phyloP scores from a whole-genome alignment of 2,797 vertebrate species.

The Myotis pilosus region DNA sequence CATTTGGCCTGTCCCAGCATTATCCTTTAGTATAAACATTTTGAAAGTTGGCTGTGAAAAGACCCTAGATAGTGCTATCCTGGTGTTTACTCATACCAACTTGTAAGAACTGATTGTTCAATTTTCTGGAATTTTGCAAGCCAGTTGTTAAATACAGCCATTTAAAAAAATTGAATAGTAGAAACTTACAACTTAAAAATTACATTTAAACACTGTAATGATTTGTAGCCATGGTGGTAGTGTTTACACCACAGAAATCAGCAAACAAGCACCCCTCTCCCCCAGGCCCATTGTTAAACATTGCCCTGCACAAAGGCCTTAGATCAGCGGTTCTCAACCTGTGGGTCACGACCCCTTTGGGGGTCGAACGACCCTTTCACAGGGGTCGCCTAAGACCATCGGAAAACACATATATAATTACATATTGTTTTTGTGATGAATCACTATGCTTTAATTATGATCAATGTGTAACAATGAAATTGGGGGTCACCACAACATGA shows the following conservation, averaged over 20 bases:
- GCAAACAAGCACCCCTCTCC: background rate
- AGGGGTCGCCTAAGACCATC: no score
- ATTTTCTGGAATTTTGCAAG: background rate
- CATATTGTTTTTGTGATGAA: no score
- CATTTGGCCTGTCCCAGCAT: background rate
- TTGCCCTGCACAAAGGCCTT: background rate
- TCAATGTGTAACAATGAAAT: no score
- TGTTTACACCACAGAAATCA: background rate
- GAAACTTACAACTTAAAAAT: background rate
- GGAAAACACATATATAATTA: no score
- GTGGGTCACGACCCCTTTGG: no score
- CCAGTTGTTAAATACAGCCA: background rate
- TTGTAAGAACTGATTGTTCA: background rate
- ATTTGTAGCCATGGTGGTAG: background rate
- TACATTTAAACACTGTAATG: background rate
- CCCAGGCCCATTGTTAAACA: background rate
- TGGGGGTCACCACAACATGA: no score
- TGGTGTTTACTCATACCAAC: background rate
- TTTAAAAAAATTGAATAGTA: background rate
- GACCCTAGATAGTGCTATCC: background rate
- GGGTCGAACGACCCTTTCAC: no score
- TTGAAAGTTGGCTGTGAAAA: background rate
- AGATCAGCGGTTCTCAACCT: background rate
- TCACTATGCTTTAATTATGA: no score
- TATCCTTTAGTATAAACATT: background rate